Conservation (phyloP, 2,113 vertebrate genomes). For the Craseonycteris thonglongyai region DNA sequence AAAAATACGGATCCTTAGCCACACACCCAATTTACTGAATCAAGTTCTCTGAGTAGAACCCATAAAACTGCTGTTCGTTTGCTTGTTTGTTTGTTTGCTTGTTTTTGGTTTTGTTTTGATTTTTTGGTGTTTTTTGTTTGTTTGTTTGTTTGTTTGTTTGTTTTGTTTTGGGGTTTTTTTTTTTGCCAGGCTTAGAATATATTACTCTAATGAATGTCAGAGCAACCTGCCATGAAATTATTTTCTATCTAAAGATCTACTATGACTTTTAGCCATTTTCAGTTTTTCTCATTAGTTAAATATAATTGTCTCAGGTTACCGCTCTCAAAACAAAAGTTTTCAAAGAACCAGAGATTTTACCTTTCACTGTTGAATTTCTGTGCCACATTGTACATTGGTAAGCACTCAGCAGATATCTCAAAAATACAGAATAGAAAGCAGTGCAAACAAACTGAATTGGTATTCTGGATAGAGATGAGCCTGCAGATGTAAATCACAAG, state of each 20-base stretch:
- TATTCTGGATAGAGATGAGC: neutral
- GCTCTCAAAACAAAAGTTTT: neutral
- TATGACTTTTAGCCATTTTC: neutral
- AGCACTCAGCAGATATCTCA: neutral
- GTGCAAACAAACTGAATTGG: neutral
- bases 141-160: no score
- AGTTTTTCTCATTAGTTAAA: neutral
- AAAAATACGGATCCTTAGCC: neutral
- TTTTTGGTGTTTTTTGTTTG: no score
- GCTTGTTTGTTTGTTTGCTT: no score
- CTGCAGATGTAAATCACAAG: neutral
- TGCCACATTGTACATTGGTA: neutral
- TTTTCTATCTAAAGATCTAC: constrained; percentile 4
- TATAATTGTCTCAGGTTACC: neutral
- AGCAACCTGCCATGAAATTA: neutral
- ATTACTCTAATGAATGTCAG: neutral
- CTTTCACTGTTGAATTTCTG: neutral
- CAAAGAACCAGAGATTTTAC: neutral
- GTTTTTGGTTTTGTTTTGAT: no score
- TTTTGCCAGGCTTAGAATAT: neutral
- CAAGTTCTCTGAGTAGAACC: neutral
- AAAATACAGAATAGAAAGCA: neutral
- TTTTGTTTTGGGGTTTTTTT: no score
- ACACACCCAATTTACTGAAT: neutral
- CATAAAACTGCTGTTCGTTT: neutral